A percentile compares a stretch with the other conserved stretches of the same genome.
Evolutionary conservation across 1,140 invertebrate species (phyloP).

Genomic region (Lysiphlebus fabarum): DNA sequence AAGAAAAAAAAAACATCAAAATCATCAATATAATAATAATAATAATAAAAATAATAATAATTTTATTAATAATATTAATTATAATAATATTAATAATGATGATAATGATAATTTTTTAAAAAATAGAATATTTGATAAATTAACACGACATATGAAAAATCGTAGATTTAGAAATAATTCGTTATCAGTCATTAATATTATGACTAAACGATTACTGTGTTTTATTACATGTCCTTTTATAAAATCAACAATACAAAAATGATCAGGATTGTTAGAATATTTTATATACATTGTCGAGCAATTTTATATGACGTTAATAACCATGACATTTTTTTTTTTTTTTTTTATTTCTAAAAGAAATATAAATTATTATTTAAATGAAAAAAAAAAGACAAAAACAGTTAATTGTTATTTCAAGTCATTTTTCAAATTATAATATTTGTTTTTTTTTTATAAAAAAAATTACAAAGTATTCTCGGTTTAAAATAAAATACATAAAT

Average conservation of each 20-base stretch:
- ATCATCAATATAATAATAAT: constrained; percentile 23
- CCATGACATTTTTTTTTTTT: too few species aligned
- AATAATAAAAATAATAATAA: constrained; percentile 14
- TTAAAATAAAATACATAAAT: too few species aligned
- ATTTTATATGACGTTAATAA: not conserved
- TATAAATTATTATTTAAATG: too few species aligned
- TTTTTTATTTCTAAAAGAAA: too few species aligned
- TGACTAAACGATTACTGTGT: constrained; percentile 44
- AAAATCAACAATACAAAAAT: constrained; percentile 22
- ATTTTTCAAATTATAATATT: too few species aligned
- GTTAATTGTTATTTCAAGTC: too few species aligned
- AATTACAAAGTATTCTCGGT: too few species aligned
- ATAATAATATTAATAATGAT: constrained; percentile 21
- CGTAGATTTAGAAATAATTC: constrained; percentile 34
- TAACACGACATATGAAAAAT: constrained; percentile 25
- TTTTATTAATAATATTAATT: constrained; percentile 22
- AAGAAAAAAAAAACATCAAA: constrained; percentile 20
- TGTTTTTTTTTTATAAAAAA: too few species aligned
- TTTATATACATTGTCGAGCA: not conserved
- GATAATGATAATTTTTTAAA: constrained; percentile 20
- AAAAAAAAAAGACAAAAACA: too few species aligned
- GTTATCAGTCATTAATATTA: constrained; percentile 38
- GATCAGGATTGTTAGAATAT: constrained; percentile 24
- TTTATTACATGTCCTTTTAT: constrained; percentile 38
- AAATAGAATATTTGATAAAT: constrained; percentile 24